These are phyloP conservation scores for Venturia canescens DNA, from an alignment of 1,140 invertebrate genomes.

Conservation along the genomic window DNA sequence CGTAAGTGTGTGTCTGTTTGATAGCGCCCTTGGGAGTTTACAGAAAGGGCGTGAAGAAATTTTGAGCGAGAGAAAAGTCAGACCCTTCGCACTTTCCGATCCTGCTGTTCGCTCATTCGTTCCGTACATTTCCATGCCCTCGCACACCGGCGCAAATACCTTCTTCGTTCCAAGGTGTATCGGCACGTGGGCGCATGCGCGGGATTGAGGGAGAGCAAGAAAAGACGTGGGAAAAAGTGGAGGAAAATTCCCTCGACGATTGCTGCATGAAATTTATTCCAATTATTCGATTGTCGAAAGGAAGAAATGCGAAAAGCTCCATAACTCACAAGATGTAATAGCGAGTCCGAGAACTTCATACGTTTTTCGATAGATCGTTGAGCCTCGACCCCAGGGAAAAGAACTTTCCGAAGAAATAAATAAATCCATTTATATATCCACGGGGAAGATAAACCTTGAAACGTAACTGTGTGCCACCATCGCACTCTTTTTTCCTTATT, in stretches of 20 bases:
- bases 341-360: neutral
- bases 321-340: neutral
- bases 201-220: neutral
- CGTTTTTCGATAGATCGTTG: neutral
- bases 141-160: neutral
- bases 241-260: neutral
- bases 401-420: neutral
- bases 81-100: constrained; percentile 33
- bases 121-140: constrained; percentile 4
- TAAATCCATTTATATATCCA: neutral
- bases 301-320: neutral
- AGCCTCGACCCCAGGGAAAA: no score
- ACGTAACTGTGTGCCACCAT: neutral
- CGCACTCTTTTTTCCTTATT: neutral
- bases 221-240: neutral
- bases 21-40: constrained; percentile 22
- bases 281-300: constrained; percentile 11
- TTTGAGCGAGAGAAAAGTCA: constrained; percentile 19
- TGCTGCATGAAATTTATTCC: constrained; percentile 20
- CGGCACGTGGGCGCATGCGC: neutral
- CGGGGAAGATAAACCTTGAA: neutral
- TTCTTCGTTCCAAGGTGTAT: neutral
- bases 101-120: neutral
- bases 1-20: neutral
- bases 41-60: constrained; percentile 34